A percentile compares a stretch with the other conserved stretches of the same genome.
Evolutionary conservation across 2,797 vertebrate species (phyloP).

Genomic region (Peromyscus melanophrys): DNA sequence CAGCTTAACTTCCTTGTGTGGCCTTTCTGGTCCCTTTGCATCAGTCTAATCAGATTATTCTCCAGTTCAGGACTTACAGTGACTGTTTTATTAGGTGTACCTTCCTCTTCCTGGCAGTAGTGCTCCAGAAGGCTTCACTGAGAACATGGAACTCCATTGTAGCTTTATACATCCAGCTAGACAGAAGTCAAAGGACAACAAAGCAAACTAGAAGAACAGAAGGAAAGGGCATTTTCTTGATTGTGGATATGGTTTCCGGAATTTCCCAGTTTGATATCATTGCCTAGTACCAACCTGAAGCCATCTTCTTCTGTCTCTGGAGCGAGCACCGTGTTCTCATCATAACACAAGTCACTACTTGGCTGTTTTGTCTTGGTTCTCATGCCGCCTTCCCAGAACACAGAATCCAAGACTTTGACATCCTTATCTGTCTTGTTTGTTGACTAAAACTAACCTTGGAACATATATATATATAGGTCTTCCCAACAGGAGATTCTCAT

Average conservation of each 20-base stretch:
- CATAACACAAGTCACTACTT: neutral
- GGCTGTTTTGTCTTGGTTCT: neutral
- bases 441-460: conserved; percentile 1
- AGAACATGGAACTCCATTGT: conserved; percentile 72
- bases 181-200: conserved; percentile 76
- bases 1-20: conserved; percentile 67
- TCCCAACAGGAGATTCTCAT: neutral
- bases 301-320: conserved; percentile 47
- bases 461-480: neutral
- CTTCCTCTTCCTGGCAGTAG: conserved; percentile 68
- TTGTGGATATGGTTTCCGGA: conserved; percentile 69
- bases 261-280: conserved; percentile 67
- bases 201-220: conserved; percentile 72
- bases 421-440: conserved; percentile 1
- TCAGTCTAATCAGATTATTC: conserved; percentile 39
- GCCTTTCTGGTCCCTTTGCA: conserved; percentile 36
- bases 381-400: conserved; percentile 5
- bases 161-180: conserved; percentile 74
- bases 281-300: conserved; percentile 60
- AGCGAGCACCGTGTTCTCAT: conserved; percentile 55
- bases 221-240: conserved; percentile 76
- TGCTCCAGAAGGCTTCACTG: conserved; percentile 70
- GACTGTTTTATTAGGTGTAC: conserved; percentile 72
- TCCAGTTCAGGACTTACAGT: conserved; percentile 22
- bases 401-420: neutral